A percentile compares a stretch with the other conserved stretches of the same genome.
These are phyloP conservation scores for Drosophila pseudotalamancana DNA, from an alignment of 2,888 invertebrate genomes.

Conservation along the genomic window DNA sequence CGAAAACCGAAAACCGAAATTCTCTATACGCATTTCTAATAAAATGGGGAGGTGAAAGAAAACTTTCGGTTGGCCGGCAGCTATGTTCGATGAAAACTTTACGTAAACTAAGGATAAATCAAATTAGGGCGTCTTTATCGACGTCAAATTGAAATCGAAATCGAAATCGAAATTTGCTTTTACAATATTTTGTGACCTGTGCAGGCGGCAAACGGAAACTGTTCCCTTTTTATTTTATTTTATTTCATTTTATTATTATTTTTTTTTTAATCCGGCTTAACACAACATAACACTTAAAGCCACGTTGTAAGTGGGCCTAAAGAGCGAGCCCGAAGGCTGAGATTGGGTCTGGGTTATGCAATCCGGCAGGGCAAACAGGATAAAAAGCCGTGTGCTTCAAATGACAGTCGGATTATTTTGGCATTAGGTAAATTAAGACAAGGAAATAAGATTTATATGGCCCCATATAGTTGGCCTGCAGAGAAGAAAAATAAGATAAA, in stretches of 20 bases:
- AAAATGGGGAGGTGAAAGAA: no score
- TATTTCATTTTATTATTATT: constrained; percentile 6
- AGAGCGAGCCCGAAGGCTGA: not conserved
- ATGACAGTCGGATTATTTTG: constrained; percentile 48
- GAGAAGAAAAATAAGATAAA: not conserved
- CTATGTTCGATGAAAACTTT: constrained; percentile 3
- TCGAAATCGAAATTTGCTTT: constrained; percentile 35
- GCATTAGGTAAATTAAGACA: constrained; percentile 67
- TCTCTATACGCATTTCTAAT: not conserved
- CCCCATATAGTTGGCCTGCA: constrained; percentile 21
- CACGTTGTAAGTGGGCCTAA: constrained; percentile 15
- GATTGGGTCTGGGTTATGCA: not conserved
- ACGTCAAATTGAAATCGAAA: constrained; percentile 33
- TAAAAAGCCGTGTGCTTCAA: constrained; percentile 38
- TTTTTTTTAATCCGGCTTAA: constrained; percentile 31
- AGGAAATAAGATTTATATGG: constrained; percentile 67
- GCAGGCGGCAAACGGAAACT: constrained; percentile 28
- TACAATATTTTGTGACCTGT: constrained; percentile 45
- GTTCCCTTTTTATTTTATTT: constrained; percentile 28
- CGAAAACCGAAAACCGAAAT: no score
- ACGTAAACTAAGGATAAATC: constrained; percentile 2
- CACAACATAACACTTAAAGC: constrained; percentile 41
- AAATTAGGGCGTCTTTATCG: constrained; percentile 27
- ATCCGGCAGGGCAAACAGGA: constrained; percentile 27
- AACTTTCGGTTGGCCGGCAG: constrained; percentile 10